phyloP scores from a whole-genome alignment of 2,888 invertebrate species.

The Melinaea marsaeus region DNA sequence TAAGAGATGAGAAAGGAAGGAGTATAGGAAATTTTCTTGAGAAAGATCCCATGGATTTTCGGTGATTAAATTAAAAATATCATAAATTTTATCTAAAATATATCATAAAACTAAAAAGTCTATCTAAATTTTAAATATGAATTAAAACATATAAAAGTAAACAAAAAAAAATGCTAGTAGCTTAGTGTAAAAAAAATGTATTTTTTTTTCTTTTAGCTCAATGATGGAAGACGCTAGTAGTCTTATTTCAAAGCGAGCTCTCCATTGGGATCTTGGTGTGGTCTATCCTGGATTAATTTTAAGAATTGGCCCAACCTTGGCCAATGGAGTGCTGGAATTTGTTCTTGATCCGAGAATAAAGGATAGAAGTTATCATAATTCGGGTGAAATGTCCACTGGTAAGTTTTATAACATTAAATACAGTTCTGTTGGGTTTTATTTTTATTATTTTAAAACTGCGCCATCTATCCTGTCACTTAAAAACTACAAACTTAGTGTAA shows the following conservation, averaged over 20 bases:
- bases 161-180: too few species aligned
- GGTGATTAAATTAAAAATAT: slow-evolving; percentile 57
- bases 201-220: slow-evolving; percentile 50
- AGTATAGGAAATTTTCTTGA: slow-evolving; percentile 82
- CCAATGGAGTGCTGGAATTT: slow-evolving; percentile 86
- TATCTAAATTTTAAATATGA: too few species aligned
- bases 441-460: slow-evolving; percentile 28
- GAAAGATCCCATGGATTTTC: slow-evolving; percentile 85
- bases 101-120: too few species aligned
- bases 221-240: slow-evolving; percentile 83
- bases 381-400: slow-evolving; percentile 82
- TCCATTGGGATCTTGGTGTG: slow-evolving; percentile 85
- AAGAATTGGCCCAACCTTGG: slow-evolving; percentile 84
- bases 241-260: slow-evolving; percentile 82
- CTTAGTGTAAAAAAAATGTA: too few species aligned
- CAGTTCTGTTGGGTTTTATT: not conserved
- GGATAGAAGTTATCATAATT: slow-evolving; percentile 70
- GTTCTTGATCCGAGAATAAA: slow-evolving; percentile 80
- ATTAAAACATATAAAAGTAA: too few species aligned
- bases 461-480: slow-evolving; percentile 45
- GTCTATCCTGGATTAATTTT: slow-evolving; percentile 87
- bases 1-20: slow-evolving; percentile 81
- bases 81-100: not conserved
- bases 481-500: slow-evolving; percentile 34
- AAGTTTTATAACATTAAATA: slow-evolving; percentile 23